Evolutionary conservation across 2,888 invertebrate genomes (phyloP), one percentile per base, ranked within the genome.

Genomic region (Leptinotarsa juncta): DNA sequence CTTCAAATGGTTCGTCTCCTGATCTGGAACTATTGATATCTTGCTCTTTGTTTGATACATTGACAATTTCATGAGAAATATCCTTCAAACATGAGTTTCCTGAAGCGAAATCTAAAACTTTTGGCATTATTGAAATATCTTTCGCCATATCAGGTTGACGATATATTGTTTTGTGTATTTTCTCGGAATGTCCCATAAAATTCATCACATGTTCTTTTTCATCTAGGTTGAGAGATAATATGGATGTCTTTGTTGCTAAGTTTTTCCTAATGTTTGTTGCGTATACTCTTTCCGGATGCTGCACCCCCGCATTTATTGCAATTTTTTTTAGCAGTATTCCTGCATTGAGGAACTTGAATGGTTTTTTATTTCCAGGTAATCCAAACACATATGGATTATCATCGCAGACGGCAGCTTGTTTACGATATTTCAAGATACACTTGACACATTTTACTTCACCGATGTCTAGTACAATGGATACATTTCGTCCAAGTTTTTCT

Each of bases 301-400:
- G 14, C 50, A 70, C 65, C 12, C 42, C 26, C 10, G 42, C 53
- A n/a, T 70, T 42, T 23, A 16, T 14, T 26, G 60, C 51, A 26
- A 65, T 42, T 65, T 60, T 60, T 50, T 72, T 67, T 2, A 68
- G 51, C 12, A 73, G 48, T 20, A 15, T 50, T 16, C 53, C 65
- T 14, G 69, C 68, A 65, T 73, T 73, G 16, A 65, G 26, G 20
- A 69, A 69, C 66, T 69, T 73, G 15, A 65, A 73, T 12, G 72
- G 68, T 51, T 62, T 67, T 26, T 26, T 23, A 18, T 51, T 51
- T 16, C 72, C 12, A 10, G 67, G 67, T 53, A 73, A 65, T 15
- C 72, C 72, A 65, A 73, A 73, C 26, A 72, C 67, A n/a, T 67
- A 72, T 1, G 72, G 72, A 49, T 72, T 72, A 15, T 48, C 32